Base-by-base conservation (phyloP, 2,113 vertebrate genomes). In the Galbula dea region DNA sequence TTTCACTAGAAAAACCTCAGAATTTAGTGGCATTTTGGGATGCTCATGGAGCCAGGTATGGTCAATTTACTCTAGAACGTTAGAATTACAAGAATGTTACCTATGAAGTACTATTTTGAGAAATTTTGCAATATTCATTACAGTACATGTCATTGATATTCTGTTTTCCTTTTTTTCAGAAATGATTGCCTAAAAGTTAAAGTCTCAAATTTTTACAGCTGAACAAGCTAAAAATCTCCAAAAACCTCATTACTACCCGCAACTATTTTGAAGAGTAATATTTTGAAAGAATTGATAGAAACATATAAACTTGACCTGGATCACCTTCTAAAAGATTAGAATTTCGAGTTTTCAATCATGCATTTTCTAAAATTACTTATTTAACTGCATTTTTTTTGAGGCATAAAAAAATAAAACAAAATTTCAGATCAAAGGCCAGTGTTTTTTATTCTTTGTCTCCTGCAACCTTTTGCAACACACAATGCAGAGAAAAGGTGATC, bases 391-490 rank as follows among this genome's bases (percentile, higher is more conserved):
- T 77, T 79, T 41, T 41, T 4, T 6, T 6, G 6, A 24, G 7
- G 12, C 6, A 3, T 0, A 1, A 2, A 29, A 4, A 17, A 5
- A 10, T 27, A 22, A 58, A 57, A 49, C 3, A 51, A 21, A 61
- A n/a, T 14, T 3, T 7, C 29, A 61, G 15, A 48, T 23, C 20
- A 71, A 39, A 62, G 23, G 48, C 7, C 12, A 11, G 0, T 3
- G 10, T 2, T 34, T 63, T 57, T 78, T 46, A 14, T 58, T 41
- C 7, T 48, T 72, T 63, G 21, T 51, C 10, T 81, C 65, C 65
- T 77, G 14, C 17, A 57, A 8, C 10, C 2, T 69, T 80, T 73
- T 52, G 11, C 6, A 91, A n/a, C n/a, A n/a, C n/a, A n/a, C n/a
- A n/a, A n/a, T n/a, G n/a, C n/a, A n/a, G n/a, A 52, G 29, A 43